Evolutionary conservation across 2,113 vertebrate genomes (phyloP).

Genomic region (Alectura lathami): DNA sequence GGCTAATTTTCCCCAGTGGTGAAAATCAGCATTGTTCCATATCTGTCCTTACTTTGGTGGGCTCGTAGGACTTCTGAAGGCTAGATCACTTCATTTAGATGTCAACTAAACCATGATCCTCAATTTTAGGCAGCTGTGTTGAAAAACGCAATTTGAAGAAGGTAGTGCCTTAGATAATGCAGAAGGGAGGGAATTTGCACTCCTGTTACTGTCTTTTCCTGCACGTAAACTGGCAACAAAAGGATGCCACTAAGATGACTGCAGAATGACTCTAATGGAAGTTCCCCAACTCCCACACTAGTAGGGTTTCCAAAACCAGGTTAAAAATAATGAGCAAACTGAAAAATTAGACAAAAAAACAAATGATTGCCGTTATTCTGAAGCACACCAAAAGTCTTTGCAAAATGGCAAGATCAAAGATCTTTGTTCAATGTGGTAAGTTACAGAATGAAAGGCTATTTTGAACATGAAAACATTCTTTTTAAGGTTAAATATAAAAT

Average conservation of each 20-base stretch:
- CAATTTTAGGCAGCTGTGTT: background rate
- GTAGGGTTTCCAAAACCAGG: background rate
- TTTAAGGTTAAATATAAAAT: background rate
- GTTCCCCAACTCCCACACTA: background rate
- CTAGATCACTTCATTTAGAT: background rate
- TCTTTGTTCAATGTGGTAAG: background rate
- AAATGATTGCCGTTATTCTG: background rate
- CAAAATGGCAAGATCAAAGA: background rate
- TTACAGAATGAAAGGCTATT: background rate
- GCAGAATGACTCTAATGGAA: background rate
- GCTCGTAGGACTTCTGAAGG: background rate
- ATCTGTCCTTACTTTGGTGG: background rate
- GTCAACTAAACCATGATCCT: background rate
- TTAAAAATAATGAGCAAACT: background rate
- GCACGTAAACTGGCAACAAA: background rate
- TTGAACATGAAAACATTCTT: background rate
- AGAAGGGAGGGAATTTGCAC: background rate
- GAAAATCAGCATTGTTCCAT: background rate
- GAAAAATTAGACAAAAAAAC: background rate
- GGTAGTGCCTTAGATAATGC: no score
- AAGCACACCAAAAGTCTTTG: background rate
- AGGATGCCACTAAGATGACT: background rate
- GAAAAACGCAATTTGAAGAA: background rate
- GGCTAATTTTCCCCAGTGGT: background rate
- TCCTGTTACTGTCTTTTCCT: background rate